Percentiles rank a stretch among this genome's conserved stretches.
phyloP scores from a whole-genome alignment of 1,140 invertebrate genomes.

The Eriosoma lanigerum region DNA sequence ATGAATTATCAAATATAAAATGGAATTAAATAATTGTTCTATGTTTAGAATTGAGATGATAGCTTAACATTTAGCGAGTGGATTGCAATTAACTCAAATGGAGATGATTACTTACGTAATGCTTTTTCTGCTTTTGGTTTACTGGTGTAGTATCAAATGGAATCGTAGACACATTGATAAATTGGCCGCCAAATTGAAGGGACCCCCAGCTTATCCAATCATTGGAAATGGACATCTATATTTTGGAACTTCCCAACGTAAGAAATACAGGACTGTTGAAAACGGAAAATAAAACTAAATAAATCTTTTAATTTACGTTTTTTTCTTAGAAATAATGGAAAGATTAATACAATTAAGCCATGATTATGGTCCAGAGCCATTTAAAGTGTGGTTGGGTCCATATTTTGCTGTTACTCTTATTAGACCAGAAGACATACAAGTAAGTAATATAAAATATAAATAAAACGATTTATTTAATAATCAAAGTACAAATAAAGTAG shows the following conservation, averaged over 20 bases:
- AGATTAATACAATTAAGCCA: neutral
- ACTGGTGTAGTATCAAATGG: slow-evolving; percentile 51
- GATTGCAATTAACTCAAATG: neutral
- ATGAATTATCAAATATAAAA: too few species aligned
- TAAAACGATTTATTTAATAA: too few species aligned
- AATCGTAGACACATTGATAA: slow-evolving; percentile 51
- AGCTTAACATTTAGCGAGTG: neutral
- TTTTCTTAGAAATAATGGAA: neutral
- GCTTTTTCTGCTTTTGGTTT: neutral
- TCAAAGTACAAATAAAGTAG: too few species aligned
- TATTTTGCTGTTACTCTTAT: slow-evolving; percentile 59
- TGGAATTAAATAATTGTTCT: too few species aligned
- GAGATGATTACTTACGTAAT: neutral
- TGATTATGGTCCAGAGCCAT: slow-evolving; percentile 56
- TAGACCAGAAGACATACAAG: slow-evolving; percentile 60
- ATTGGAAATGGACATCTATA: slow-evolving; percentile 64
- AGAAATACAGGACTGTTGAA: slow-evolving; percentile 43
- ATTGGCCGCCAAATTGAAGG: slow-evolving; percentile 57
- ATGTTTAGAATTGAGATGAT: too few species aligned
- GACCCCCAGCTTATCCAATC: slow-evolving; percentile 62
- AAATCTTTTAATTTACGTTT: neutral
- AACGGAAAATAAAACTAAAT: too few species aligned
- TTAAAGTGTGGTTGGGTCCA: slow-evolving; percentile 60
- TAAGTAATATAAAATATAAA: slow-evolving; percentile 52
- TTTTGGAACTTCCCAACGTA: slow-evolving; percentile 61